Conservation (phyloP, 1,140 invertebrate genomes). For the Pygmarrhopalites habei region DNA sequence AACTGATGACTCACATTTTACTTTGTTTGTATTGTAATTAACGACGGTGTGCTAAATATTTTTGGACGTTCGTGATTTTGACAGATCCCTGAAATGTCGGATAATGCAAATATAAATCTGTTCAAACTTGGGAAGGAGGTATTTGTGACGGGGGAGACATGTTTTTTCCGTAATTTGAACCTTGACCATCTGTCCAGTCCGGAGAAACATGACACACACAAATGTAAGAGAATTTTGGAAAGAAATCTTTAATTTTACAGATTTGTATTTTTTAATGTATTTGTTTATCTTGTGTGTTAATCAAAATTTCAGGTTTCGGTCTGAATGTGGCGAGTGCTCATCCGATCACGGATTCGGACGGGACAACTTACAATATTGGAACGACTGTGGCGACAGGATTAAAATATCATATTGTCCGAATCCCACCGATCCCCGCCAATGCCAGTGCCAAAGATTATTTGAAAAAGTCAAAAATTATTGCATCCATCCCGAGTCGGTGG, state of each 20-base stretch:
- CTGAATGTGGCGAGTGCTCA: constrained; percentile 44
- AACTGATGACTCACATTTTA: too few species aligned
- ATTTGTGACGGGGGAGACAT: constrained; percentile 45
- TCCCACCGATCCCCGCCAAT: constrained; percentile 37
- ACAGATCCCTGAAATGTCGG: constrained; percentile 43
- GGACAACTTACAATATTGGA: constrained; percentile 45
- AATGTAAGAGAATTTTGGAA: too few species aligned
- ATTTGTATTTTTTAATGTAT: too few species aligned
- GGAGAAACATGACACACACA: constrained; percentile 24
- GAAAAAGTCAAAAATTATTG: constrained; percentile 26
- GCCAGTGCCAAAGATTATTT: constrained; percentile 18
- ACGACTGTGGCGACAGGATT: constrained; percentile 36
- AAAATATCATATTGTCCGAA: constrained; percentile 41
- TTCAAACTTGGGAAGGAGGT: constrained; percentile 44
- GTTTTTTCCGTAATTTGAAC: constrained; percentile 26
- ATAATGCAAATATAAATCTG: constrained; percentile 45
- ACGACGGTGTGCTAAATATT: too few species aligned
- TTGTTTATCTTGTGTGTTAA: too few species aligned
- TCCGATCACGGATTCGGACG: constrained; percentile 44
- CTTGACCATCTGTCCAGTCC: constrained; percentile 41
- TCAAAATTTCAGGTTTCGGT: too few species aligned
- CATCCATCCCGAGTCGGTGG: constrained; percentile 21
- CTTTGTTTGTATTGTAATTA: too few species aligned
- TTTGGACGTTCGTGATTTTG: constrained; percentile 13
- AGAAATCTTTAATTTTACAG: too few species aligned